Evolutionary conservation across 2,113 vertebrate genomes (phyloP).

Genomic region (Globicephala melas): DNA sequence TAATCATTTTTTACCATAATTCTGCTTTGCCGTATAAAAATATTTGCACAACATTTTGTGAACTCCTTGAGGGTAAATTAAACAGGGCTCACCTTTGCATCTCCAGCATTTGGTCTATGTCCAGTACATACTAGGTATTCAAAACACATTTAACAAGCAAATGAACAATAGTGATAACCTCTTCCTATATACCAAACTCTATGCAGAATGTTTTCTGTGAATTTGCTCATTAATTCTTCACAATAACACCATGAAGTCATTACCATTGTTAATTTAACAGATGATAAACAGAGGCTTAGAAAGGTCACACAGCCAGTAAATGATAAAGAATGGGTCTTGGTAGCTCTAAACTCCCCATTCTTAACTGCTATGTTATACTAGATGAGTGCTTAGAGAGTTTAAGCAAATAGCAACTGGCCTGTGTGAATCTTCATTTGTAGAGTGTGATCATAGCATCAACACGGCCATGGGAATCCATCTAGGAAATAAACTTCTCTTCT

Average conservation of each 20-base stretch:
- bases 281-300: not conserved
- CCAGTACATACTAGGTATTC: not conserved
- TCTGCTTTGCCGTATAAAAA: not conserved
- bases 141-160: constrained; percentile 28
- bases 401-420: not conserved
- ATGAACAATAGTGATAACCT: not conserved
- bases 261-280: not conserved
- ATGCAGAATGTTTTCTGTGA: not conserved
- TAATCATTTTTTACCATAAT: not conserved
- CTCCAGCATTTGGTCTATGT: not conserved
- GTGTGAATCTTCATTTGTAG: not conserved
- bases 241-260: not conserved
- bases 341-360: not conserved
- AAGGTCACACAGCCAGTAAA: not conserved
- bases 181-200: not conserved
- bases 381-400: not conserved
- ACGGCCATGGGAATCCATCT: not conserved
- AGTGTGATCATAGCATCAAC: not conserved
- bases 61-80: not conserved
- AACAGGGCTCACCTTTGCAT: not conserved
- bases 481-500: not conserved
- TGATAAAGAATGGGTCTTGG: not conserved
- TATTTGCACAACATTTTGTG: not conserved
- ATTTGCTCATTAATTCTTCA: not conserved
- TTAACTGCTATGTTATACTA: not conserved